These are phyloP conservation scores for Gracilinanus agilis DNA, from an alignment of 2,113 vertebrate species.

Conservation along the genomic window DNA sequence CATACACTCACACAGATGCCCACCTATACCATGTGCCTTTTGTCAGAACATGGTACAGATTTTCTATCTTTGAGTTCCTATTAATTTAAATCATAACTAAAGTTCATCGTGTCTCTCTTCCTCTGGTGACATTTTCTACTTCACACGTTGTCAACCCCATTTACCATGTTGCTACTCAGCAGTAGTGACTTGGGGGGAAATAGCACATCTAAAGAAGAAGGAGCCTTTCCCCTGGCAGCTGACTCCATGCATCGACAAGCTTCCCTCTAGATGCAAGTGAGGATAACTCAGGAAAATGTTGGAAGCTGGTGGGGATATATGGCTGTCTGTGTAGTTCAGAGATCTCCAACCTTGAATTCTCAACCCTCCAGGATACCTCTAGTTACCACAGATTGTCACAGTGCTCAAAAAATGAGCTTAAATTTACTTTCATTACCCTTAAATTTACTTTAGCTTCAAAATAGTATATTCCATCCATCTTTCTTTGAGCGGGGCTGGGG, in stretches of 20 bases:
- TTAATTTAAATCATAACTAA: conserved; percentile 66
- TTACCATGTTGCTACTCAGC: conserved; percentile 18
- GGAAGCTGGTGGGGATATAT: neutral
- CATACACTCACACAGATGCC: neutral
- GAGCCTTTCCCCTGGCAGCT: neutral
- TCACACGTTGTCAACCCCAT: conserved; percentile 63
- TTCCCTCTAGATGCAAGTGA: neutral
- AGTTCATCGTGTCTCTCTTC: conserved; percentile 57
- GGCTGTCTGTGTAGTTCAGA: neutral
- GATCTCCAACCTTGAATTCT: neutral
- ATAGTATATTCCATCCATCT: neutral
- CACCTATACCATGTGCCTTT: neutral
- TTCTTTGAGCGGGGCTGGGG: neutral
- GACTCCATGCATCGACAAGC: neutral
- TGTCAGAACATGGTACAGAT: conserved; percentile 10
- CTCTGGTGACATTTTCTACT: conserved; percentile 62
- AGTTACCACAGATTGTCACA: neutral
- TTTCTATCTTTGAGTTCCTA: conserved; percentile 57
- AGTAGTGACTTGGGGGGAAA: conserved; percentile 11
- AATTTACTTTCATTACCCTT: neutral
- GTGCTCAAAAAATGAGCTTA: neutral
- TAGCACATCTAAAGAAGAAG: neutral
- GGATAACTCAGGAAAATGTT: neutral
- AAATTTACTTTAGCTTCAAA: neutral
- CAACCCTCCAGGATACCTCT: neutral